phyloP scores from a whole-genome alignment of 2,888 invertebrate species.

The Drosophila longiperda region DNA sequence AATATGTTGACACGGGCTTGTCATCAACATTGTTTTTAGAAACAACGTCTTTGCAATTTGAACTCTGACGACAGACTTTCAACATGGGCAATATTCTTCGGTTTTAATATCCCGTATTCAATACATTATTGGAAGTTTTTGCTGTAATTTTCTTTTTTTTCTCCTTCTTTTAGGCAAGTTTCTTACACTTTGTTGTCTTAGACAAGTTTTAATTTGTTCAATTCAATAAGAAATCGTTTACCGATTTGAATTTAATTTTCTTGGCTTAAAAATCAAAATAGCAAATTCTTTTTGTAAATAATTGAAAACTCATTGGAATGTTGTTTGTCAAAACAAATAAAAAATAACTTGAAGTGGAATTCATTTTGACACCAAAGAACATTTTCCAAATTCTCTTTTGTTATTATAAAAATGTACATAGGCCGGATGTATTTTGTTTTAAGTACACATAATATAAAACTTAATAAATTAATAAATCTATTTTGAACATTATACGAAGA shows the following conservation, averaged over 20 bases:
- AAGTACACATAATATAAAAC: not conserved
- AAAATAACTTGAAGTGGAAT: not conserved
- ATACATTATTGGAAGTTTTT: not conserved
- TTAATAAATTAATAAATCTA: not conserved
- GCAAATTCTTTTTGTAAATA: not conserved
- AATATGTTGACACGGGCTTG: constrained; percentile 51
- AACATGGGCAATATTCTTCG: constrained; percentile 26
- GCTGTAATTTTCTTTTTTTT: not conserved
- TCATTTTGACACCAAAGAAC: not conserved
- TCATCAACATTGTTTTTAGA: constrained; percentile 32
- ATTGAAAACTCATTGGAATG: not conserved
- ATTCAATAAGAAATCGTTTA: not conserved
- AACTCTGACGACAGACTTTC: constrained; percentile 36
- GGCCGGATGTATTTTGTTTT: not conserved
- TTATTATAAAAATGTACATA: not conserved
- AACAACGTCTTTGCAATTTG: constrained; percentile 29
- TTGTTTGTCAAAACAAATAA: not conserved
- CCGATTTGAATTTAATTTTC: not conserved
- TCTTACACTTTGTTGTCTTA: not conserved
- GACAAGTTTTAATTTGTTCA: not conserved
- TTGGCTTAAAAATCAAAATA: not conserved
- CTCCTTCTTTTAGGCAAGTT: not conserved
- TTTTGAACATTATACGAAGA: not conserved
- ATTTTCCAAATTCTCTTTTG: not conserved
- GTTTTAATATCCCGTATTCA: constrained; percentile 1